These are phyloP conservation scores for Parelbella ahira DNA, from an alignment of 2,888 invertebrate genomes.

Conservation along the genomic window DNA sequence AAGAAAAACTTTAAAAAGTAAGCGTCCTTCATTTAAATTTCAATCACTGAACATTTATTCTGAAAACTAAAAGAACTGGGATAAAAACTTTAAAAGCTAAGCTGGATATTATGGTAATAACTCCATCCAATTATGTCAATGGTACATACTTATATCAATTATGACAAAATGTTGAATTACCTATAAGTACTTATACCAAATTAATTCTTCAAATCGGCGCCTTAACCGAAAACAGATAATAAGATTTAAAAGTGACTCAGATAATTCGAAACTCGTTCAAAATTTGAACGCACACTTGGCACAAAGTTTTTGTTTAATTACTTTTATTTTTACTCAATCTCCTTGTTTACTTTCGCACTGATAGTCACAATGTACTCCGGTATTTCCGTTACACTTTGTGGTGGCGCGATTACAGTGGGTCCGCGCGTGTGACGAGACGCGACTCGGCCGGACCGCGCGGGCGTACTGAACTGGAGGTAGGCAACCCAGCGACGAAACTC, in stretches of 20 bases:
- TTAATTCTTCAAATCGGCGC: conserved; percentile 16
- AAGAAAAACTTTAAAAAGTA: no score
- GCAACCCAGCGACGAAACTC: conserved; percentile 46
- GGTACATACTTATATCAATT: no score
- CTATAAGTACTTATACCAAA: conserved; percentile 17
- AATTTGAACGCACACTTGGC: conserved; percentile 19
- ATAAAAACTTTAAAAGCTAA: no score
- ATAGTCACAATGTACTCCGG: conserved; percentile 14
- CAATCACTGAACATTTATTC: no score
- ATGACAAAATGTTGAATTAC: no score
- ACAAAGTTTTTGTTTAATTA: conserved; percentile 3
- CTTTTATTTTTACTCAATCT: neutral
- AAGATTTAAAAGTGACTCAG: conserved; percentile 14
- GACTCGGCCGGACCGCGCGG: conserved; percentile 44
- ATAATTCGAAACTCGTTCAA: conserved; percentile 23
- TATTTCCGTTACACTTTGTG: conserved; percentile 42
- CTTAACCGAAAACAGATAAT: conserved; percentile 11
- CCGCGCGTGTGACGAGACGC: conserved; percentile 38
- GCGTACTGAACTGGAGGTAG: conserved; percentile 56
- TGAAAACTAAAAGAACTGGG: no score
- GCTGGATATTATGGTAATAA: no score
- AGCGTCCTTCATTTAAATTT: no score
- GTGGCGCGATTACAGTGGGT: conserved; percentile 35
- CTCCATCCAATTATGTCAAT: no score
- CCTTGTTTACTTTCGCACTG: conserved; percentile 13